Evolutionary conservation across 2,113 vertebrate species (phyloP).

Genomic region (Oreochromis spilurus): DNA sequence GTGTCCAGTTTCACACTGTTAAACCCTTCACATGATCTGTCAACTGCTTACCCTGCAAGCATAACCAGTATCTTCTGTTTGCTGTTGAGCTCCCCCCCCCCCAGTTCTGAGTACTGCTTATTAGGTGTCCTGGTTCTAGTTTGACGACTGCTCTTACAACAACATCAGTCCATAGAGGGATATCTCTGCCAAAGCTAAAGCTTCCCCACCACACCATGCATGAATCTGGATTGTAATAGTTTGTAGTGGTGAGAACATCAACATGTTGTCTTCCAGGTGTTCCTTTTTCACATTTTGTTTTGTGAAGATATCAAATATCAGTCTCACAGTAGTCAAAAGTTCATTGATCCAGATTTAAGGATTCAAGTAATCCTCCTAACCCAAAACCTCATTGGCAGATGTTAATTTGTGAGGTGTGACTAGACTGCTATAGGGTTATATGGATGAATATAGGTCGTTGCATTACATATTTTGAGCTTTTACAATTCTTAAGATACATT

Average conservation of each 20-base stretch:
- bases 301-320: neutral
- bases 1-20: neutral
- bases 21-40: neutral
- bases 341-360: neutral
- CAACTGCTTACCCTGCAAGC: neutral
- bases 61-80: neutral
- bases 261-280: neutral
- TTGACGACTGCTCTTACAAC: neutral
- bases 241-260: neutral
- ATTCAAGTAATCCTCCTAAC: neutral
- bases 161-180: neutral
- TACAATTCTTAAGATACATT: neutral
- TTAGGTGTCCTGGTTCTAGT: neutral
- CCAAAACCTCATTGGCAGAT: neutral
- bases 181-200: neutral
- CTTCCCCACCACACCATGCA: neutral
- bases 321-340: neutral
- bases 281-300: neutral
- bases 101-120: neutral
- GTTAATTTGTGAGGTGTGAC: neutral
- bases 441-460: neutral
- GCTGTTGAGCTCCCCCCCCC: neutral
- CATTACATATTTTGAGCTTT: neutral
- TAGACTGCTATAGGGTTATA: neutral
- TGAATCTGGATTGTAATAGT: neutral